Base-by-base conservation (phyloP, 1,140 invertebrate species). In the Latrodectus geometricus region DNA sequence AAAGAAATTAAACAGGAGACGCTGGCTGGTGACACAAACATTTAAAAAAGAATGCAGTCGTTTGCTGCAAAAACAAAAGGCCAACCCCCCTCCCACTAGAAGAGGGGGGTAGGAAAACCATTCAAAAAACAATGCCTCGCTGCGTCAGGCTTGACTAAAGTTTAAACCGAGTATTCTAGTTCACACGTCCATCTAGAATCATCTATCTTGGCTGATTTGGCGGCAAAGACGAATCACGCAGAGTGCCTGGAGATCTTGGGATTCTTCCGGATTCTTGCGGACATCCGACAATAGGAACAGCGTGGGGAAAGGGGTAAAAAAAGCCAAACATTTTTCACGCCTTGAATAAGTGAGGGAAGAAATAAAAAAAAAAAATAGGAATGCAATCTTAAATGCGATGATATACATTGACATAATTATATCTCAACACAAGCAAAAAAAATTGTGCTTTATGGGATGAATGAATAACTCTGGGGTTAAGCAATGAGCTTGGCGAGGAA, bases 121-220 rank as follows among this genome's bases (percentile, higher is more conserved):
- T 12, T 70, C 21, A 70, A 48, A 81, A 81, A 81, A 81, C 66
- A 81, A 70, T 70, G 68, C 56, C 3, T 54, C 21, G 66, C 35
- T 5, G 21, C 79, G 68, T 81, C 79, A 70, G 61, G 15, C 61
- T 54, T 49, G 56, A 52, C 49, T 72, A 70, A 81, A 81, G 74
- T 86, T 86, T 77, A 68, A 86, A 86, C 83, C 77, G 69, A 77
- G 83, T 86, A 86, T 69, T 86, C 54, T 65, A 86, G 70, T 86
- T 86, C 83, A 86, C 83, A 86, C 83, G 83, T 86, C 83, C 66
- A 78, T 74, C 48, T 52, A 8, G 20, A n/a, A 66, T 54, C 75
- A 49, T 76, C 76, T 66, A 48, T 61, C 76, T 73, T 86, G 70
- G 50, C n/a, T 5, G 50, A 5, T 21, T 49, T n/a, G 49, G 65